These are phyloP conservation scores for Heliconius nattereri DNA, from an alignment of 1,140 invertebrate genomes.

Conservation along the genomic window DNA sequence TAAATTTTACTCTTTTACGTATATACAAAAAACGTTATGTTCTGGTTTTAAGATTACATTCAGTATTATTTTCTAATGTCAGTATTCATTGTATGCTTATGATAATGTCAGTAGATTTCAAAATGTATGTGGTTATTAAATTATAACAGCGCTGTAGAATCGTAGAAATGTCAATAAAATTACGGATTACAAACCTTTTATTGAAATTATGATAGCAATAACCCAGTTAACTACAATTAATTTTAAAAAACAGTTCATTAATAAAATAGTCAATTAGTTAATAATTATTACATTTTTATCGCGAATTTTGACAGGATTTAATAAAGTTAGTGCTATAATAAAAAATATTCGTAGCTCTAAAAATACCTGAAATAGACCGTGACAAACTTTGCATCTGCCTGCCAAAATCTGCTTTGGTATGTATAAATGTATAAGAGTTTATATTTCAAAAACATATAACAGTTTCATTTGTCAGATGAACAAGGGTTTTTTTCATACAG, in stretches of 20 bases:
- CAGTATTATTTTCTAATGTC: background rate
- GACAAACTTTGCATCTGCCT: no score
- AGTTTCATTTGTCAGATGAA: no score
- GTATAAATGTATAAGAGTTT: no score
- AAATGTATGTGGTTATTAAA: background rate
- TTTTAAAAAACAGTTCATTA: background rate
- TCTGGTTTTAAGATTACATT: background rate
- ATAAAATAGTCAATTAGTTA: no score
- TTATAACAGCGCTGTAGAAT: background rate
- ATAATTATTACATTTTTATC: no score
- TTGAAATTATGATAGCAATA: background rate
- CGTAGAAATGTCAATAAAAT: background rate
- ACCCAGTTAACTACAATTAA: background rate
- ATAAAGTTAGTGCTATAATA: no score
- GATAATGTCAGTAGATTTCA: background rate
- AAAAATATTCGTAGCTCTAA: no score
- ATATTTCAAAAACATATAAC: no score
- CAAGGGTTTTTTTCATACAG: no score
- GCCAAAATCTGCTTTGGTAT: no score
- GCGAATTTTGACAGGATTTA: no score
- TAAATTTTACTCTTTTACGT: slow-evolving; percentile 14
- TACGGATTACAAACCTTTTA: background rate
- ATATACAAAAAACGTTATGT: slow-evolving; percentile 21
- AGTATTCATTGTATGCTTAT: slow-evolving; percentile 5
- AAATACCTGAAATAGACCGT: no score